Evolutionary conservation across 1,140 invertebrate species (phyloP), one percentile per base, ranked within the genome.

Genomic region (Hetaerina americana): DNA sequence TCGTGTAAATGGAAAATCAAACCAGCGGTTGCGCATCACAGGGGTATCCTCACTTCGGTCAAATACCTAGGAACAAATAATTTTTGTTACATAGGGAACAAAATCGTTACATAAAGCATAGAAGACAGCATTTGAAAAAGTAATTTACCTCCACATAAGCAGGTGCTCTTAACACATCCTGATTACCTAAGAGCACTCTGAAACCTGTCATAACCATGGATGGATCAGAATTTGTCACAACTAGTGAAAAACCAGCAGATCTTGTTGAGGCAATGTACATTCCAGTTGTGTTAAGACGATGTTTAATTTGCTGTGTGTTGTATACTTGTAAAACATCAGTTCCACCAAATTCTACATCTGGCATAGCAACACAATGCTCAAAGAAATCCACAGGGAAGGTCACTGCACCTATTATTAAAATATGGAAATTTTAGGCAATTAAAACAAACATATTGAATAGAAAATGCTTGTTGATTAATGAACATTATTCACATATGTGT

Each of bases 331-430:
- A 81, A 0, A 98, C 80, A 83, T 98, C 97, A 80, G 95, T 96
- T 1, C 97, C 96, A 26, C 95, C 95, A 79, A 93, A 97, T 80
- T 98, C 96, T 0, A 98, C 89, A 75, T 98, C 96, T 76, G 89
- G 92, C 85, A 97, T 88, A 8, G 88, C 85, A 72, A 90, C 89
- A 79, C 95, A 97, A 78, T 96, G 92, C 81, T 99, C 96, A 80
- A 98, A 98, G 82, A 97, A 98, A 79, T 99, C 96, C 26, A 97
- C 90, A 0, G 96, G 94, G 78, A 98, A 98, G 15, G 87, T 84
- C 0, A 86, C 79, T 73, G 81, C 80, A 66, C 84, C 84, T 77
- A 72, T 18, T 18, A 18, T 57, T 57, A 10, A 57, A 5, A 12
- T n/a, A n/a, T n/a, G n/a, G n/a, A n/a, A n/a, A n/a, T n/a, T n/a